Conservation (phyloP, 1,140 invertebrate species). For the Papilio polytes region DNA sequence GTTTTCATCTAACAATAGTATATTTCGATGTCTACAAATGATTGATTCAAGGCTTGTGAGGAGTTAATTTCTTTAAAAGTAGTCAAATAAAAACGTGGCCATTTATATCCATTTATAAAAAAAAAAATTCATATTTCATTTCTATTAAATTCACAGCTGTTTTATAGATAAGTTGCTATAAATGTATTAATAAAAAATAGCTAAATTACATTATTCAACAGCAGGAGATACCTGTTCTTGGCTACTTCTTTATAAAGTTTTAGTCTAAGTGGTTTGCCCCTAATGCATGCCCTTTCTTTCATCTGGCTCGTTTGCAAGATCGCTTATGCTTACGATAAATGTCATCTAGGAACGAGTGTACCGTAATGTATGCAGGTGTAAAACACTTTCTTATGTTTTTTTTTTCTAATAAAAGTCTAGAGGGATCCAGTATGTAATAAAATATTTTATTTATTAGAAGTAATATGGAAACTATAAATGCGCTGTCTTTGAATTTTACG, state of each 20-base stretch:
- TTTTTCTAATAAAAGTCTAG: background rate
- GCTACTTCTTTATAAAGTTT: background rate
- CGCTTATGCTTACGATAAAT: background rate
- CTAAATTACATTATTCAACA: slow-evolving; percentile 2
- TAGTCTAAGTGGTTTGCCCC: background rate
- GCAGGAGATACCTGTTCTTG: background rate
- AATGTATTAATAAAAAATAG: no score
- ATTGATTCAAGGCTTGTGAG: no score
- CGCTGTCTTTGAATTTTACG: no score
- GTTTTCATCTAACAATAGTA: no score
- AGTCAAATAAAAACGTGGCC: no score
- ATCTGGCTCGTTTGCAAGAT: background rate
- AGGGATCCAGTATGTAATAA: background rate
- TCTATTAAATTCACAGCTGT: no score
- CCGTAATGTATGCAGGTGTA: background rate
- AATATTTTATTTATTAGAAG: background rate
- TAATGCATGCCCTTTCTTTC: slow-evolving; percentile 13
- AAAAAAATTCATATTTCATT: no score
- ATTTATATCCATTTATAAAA: no score
- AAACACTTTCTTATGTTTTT: background rate
- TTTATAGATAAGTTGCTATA: no score
- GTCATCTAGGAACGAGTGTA: background rate
- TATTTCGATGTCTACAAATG: no score
- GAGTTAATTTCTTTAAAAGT: no score
- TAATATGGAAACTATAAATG: no score